Conservation (phyloP, 2,113 vertebrate genomes). For the Ceyx melanurus region DNA sequence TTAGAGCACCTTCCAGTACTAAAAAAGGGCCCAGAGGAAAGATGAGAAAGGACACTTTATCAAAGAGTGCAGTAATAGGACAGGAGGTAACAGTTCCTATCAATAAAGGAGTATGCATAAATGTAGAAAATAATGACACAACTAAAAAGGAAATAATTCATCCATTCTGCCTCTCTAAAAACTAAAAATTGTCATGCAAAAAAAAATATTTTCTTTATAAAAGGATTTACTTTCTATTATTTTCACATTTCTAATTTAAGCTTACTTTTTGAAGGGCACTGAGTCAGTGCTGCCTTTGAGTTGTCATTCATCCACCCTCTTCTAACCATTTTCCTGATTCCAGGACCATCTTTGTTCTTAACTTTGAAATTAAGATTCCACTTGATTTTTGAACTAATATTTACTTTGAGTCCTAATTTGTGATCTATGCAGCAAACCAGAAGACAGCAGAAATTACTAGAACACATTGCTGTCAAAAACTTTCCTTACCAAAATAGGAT, state of each 20-base stretch:
- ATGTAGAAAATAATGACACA: not conserved
- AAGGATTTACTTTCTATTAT: not conserved
- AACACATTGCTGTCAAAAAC: not conserved
- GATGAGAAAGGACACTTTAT: too few species aligned
- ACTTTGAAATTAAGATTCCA: not conserved
- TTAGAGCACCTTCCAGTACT: too few species aligned
- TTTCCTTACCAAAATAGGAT: not conserved
- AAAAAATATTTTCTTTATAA: not conserved
- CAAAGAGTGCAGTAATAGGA: too few species aligned
- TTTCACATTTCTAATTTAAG: not conserved
- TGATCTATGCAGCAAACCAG: not conserved
- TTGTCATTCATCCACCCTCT: not conserved
- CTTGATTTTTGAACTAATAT: not conserved
- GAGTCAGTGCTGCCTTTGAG: not conserved
- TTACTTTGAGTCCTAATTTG: not conserved
- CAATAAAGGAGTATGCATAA: not conserved
- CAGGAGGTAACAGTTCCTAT: not conserved
- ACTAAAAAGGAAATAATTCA: not conserved
- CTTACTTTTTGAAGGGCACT: not conserved
- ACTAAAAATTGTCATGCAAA: not conserved
- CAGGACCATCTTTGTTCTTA: not conserved
- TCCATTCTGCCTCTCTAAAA: not conserved
- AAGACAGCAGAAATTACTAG: not conserved
- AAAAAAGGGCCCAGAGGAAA: too few species aligned
- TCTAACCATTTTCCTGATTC: not conserved